Evolutionary conservation across 2,797 vertebrate species (phyloP), one percentile per base, ranked within the genome.

Genomic region (Crenichthys baileyi): DNA sequence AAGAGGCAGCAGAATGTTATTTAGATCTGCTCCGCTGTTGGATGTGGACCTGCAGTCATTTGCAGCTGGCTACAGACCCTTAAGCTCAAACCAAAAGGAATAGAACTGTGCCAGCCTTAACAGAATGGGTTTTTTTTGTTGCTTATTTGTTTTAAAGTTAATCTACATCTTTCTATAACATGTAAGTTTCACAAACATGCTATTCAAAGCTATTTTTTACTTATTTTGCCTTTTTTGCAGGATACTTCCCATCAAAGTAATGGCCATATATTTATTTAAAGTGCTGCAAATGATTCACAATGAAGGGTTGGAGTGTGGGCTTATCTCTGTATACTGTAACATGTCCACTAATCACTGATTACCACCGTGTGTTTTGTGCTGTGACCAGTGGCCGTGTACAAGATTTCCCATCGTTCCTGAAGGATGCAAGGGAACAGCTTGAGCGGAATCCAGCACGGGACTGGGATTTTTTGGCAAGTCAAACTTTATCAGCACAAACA

Each of bases 401-500:
- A 90, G 92, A 93, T 94, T 93, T 90, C 93, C 89, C 93, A 87
- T 87, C 92, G 83, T 92, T 94, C 94, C 94, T 95, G 91, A 94
- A 95, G 93, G 92, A 94, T 88, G 91, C 86, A 15, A 90, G 89
- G 80, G 91, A 95, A 95, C 94, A 95, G 94, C 94, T 96, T 95
- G 95, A 94, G 94, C 86, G 18, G 89, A 91, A 91, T 94, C 94
- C 93, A 94, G 89, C 91, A 73, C 89, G 92, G 93, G 93, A 91
- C 90, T 85, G 85, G 84, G 89, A 83, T 92, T 93, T 92, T 94
- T 95, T 96, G 95, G 95, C 95, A 96, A 96, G 94, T 96, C 93
- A 95, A 94, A 95, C 94, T 96, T 96, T 95, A 96, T 95, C 95
- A 94, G 94, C 92, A 94, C 91, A 95, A 95, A 95, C 94, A 96